These are phyloP conservation scores for Eleutherodactylus coqui DNA, from an alignment of 2,797 vertebrate genomes.

Conservation along the genomic window DNA sequence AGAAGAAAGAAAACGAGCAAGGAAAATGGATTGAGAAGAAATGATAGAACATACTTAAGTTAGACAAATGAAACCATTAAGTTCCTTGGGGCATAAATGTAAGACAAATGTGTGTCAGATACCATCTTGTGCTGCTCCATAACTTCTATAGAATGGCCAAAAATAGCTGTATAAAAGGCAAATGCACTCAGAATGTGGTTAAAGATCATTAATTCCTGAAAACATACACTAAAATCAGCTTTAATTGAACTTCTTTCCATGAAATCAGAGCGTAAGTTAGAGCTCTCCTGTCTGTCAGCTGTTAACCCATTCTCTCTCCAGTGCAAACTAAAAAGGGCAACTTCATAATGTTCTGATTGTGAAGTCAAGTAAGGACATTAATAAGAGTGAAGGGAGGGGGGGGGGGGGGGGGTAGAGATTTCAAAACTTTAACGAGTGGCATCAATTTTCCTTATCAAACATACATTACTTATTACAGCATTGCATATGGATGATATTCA, in stretches of 20 bases:
- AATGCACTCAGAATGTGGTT: constrained; percentile 54
- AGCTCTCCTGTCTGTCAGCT: background rate
- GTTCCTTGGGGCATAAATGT: constrained; percentile 58
- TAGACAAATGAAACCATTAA: constrained; percentile 62
- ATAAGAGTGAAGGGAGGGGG: background rate
- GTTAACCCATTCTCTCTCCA: background rate
- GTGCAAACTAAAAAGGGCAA: background rate
- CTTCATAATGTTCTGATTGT: background rate
- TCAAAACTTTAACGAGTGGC: background rate
- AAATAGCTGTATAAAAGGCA: constrained; percentile 58
- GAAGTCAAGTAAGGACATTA: background rate
- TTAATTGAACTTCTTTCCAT: constrained; percentile 51
- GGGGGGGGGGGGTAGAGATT: too few relatives aligned
- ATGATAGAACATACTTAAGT: constrained; percentile 62
- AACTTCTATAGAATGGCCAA: constrained; percentile 52
- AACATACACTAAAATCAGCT: constrained; percentile 55
- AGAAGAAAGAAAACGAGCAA: constrained; percentile 53
- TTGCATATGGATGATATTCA: background rate
- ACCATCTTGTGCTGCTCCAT: constrained; percentile 58
- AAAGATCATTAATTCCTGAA: constrained; percentile 62
- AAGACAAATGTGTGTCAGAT: constrained; percentile 61
- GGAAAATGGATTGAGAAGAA: constrained; percentile 51
- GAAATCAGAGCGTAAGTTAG: constrained; percentile 38
- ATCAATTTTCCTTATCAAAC: background rate
- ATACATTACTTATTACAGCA: background rate